A percentile compares a stretch with the other conserved stretches of the same genome.
phyloP scores from a whole-genome alignment of 2,888 invertebrate genomes.

The Drosophila affinis region DNA sequence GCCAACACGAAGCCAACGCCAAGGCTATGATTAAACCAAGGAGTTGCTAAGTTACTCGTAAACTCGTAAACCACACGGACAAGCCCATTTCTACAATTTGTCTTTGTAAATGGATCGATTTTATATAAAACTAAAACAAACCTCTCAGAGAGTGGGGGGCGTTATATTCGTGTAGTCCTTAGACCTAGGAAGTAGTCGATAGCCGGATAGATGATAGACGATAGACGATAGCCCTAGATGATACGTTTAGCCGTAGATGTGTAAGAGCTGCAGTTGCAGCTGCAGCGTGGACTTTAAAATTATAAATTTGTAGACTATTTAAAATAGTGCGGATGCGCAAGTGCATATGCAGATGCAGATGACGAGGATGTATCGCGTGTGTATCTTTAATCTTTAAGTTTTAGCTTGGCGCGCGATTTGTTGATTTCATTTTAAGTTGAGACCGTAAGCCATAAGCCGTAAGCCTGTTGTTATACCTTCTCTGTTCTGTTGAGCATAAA shows the following conservation, averaged over 20 bases:
- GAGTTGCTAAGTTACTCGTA: slow-evolving; percentile 36
- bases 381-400: slow-evolving; percentile 41
- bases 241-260: slow-evolving; percentile 41
- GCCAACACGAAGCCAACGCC: slow-evolving; percentile 33
- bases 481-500: slow-evolving; percentile 61
- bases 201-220: slow-evolving; percentile 23
- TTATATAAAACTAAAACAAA: slow-evolving; percentile 68
- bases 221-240: slow-evolving; percentile 26
- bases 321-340: slow-evolving; percentile 58
- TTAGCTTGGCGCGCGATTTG: slow-evolving; percentile 66
- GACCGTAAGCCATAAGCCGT: slow-evolving; percentile 50
- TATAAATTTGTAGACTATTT: slow-evolving; percentile 76
- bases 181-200: background rate
- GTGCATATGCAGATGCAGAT: slow-evolving; percentile 3
- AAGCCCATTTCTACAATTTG: slow-evolving; percentile 72
- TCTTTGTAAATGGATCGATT: slow-evolving; percentile 84
- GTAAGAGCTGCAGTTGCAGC: slow-evolving; percentile 54
- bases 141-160: background rate
- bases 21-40: slow-evolving; percentile 45
- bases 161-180: background rate
- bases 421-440: slow-evolving; percentile 76
- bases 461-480: slow-evolving; percentile 60
- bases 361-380: background rate
- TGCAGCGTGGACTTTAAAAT: slow-evolving; percentile 75
- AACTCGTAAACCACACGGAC: slow-evolving; percentile 51